phyloP scores from a whole-genome alignment of 2,888 invertebrate species.

The Smittia aterrima region DNA sequence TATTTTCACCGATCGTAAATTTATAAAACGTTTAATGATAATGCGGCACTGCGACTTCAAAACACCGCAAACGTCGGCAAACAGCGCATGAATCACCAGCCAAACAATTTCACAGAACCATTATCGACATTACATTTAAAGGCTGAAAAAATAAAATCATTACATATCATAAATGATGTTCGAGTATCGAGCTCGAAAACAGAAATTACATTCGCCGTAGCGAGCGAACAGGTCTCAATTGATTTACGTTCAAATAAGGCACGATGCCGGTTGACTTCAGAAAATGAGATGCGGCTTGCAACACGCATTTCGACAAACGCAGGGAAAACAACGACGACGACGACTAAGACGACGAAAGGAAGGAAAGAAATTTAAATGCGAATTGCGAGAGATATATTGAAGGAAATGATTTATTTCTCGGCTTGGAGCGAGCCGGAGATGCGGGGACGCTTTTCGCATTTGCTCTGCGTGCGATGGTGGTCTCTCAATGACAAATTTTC shows the following conservation, averaged over 20 bases:
- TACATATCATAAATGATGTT: constrained; percentile 41
- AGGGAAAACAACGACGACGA: not conserved
- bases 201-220: constrained; percentile 31
- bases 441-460: not conserved
- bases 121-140: constrained; percentile 37
- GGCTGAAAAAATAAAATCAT: constrained; percentile 37
- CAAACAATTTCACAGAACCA: constrained; percentile 13
- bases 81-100: constrained; percentile 12
- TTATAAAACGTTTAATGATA: constrained; percentile 22
- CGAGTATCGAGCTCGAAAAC: not conserved
- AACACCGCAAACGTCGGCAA: not conserved
- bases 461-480: not conserved
- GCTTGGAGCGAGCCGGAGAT: not conserved
- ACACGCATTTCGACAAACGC: constrained; percentile 20
- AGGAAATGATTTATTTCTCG: constrained; percentile 13
- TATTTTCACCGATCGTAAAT: constrained; percentile 22
- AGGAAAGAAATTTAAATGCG: not conserved
- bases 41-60: constrained; percentile 6
- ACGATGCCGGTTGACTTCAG: not conserved
- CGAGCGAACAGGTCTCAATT: constrained; percentile 34
- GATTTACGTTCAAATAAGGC: constrained; percentile 39
- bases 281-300: not conserved
- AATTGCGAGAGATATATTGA: not conserved
- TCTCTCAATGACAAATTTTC: not conserved
- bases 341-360: not conserved